Conservation (phyloP, 2,113 vertebrate species). For the Plectropomus leopardus region DNA sequence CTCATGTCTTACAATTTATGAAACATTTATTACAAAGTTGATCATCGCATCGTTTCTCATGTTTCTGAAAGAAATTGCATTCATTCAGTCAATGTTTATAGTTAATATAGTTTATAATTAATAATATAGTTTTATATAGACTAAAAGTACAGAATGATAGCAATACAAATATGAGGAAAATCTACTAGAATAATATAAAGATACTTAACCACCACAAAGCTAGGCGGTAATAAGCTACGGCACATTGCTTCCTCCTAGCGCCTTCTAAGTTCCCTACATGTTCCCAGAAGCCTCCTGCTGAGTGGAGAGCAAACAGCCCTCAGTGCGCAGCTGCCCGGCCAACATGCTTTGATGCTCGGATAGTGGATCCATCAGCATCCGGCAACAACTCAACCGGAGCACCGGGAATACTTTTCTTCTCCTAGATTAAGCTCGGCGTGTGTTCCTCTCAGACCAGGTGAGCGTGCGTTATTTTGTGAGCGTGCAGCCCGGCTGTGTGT, state of each 20-base stretch:
- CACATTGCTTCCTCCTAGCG: conserved; percentile 13
- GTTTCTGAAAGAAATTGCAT: too few species aligned
- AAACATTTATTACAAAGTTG: too few species aligned
- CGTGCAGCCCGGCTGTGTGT: not conserved
- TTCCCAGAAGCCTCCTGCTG: conserved; percentile 30
- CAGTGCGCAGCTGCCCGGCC: conserved; percentile 75
- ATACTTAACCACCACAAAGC: too few species aligned
- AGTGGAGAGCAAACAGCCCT: conserved; percentile 41
- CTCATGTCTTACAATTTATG: too few species aligned
- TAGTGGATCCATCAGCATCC: conserved; percentile 41
- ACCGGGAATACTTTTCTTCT: not conserved
- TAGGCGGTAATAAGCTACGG: not conserved
- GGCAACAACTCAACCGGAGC: conserved; percentile 23
- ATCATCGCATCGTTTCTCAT: too few species aligned
- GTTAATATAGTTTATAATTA: too few species aligned
- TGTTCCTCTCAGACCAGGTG: conserved; percentile 3
- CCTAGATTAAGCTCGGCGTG: not conserved
- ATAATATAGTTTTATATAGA: too few species aligned
- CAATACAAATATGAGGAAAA: too few species aligned
- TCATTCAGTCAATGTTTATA: too few species aligned
- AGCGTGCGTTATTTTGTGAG: conserved; percentile 69
- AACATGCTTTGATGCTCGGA: conserved; percentile 58
- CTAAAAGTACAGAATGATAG: too few species aligned
- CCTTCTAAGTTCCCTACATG: conserved; percentile 47
- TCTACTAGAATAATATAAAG: not conserved